phyloP scores from a whole-genome alignment of 1,140 invertebrate genomes.

The Acarapis woodi region DNA sequence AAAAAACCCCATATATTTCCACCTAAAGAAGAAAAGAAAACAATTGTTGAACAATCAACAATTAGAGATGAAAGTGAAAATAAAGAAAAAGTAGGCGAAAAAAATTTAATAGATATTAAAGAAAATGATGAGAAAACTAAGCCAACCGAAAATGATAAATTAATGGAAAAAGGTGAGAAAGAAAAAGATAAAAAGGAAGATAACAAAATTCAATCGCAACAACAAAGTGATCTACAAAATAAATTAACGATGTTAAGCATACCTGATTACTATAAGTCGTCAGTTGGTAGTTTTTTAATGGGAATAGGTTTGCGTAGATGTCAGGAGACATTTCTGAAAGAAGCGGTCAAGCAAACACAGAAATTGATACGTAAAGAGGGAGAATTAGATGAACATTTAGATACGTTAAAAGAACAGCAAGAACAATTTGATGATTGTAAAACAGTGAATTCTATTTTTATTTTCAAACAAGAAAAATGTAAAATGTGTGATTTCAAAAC shows the following conservation, averaged over 20 bases:
- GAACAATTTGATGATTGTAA: conserved; percentile 26
- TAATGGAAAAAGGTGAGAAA: not conserved
- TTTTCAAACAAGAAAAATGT: conserved; percentile 47
- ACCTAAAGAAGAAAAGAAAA: conserved; percentile 6
- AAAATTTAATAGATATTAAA: conserved; percentile 7
- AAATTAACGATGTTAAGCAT: conserved; percentile 9
- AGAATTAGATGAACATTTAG: conserved; percentile 33
- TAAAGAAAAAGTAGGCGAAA: conserved; percentile 4
- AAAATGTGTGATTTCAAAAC: conserved; percentile 73
- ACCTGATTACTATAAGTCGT: conserved; percentile 39
- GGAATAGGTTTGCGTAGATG: conserved; percentile 68
- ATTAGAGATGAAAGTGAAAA: conserved; percentile 4
- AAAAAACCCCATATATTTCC: conserved; percentile 12
- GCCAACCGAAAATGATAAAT: too few species aligned
- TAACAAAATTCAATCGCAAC: not conserved
- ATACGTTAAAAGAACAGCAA: conserved; percentile 60
- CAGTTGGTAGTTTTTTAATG: conserved; percentile 66
- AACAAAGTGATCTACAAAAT: conserved; percentile 5
- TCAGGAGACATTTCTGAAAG: conserved; percentile 68
- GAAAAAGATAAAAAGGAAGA: not conserved
- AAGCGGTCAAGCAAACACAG: conserved; percentile 57
- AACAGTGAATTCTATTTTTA: conserved; percentile 40
- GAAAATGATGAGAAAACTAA: too few species aligned
- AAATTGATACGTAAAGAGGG: conserved; percentile 27
- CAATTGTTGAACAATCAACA: not conserved